These are phyloP conservation scores for Albula glossodonta DNA, from an alignment of 2,113 vertebrate genomes.

Conservation along the genomic window DNA sequence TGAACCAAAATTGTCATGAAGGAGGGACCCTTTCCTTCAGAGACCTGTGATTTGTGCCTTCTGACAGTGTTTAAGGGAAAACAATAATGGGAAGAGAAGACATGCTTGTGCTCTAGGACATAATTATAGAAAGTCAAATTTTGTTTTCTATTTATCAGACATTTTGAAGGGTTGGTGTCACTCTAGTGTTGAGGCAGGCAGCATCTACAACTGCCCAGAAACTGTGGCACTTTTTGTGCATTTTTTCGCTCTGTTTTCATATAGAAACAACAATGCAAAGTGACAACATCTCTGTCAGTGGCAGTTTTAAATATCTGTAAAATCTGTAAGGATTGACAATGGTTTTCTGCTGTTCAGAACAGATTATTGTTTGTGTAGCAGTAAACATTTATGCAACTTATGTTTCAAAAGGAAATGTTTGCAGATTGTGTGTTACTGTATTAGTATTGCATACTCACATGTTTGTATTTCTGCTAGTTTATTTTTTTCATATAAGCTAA, in stretches of 20 bases:
- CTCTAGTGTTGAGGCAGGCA: not conserved
- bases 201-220: not conserved
- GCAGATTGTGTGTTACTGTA: not conserved
- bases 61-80: constrained; percentile 20
- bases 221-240: not conserved
- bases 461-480: not conserved
- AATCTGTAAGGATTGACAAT: not conserved
- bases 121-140: constrained; percentile 23
- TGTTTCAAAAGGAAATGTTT: too few species aligned
- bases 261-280: not conserved
- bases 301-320: not conserved
- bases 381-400: not conserved
- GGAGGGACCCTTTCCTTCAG: constrained; percentile 26
- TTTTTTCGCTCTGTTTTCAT: not conserved
- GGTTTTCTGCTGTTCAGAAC: not conserved
- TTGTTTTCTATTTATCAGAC: constrained; percentile 27
- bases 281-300: not conserved
- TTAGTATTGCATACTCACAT: not conserved
- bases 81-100: constrained; percentile 29
- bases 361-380: not conserved
- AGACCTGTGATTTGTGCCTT: constrained; percentile 46
- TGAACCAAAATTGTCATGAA: constrained; percentile 30
- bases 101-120: constrained; percentile 15
- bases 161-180: constrained; percentile 15
- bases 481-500: not conserved